Evolutionary conservation across 2,797 vertebrate species (phyloP).

Genomic region (Thalassophryne amazonica): DNA sequence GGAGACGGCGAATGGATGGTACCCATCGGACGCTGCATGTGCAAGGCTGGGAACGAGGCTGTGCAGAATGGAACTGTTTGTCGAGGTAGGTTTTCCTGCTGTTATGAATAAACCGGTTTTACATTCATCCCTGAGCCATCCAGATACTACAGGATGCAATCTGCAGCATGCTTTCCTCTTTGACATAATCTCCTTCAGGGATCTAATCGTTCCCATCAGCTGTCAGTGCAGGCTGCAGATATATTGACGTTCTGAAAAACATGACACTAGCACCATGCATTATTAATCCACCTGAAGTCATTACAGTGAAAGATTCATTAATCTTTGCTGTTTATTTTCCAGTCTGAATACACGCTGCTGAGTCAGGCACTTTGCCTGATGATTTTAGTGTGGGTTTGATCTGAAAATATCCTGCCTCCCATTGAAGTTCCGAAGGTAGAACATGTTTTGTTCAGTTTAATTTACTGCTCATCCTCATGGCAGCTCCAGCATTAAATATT

Average conservation of each 20-base stretch:
- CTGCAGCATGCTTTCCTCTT: background rate
- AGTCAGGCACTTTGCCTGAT: slow-evolving; percentile 13
- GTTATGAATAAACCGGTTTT: background rate
- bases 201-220: slow-evolving; percentile 7
- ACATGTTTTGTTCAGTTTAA: slow-evolving; percentile 4
- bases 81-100: slow-evolving; percentile 80
- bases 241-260: slow-evolving; percentile 4
- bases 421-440: slow-evolving; percentile 13
- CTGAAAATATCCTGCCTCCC: slow-evolving; percentile 1
- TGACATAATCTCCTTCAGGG: background rate
- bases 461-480: slow-evolving; percentile 8
- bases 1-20: slow-evolving; percentile 99
- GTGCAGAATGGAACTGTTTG: slow-evolving; percentile 93
- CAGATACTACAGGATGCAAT: background rate
- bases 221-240: slow-evolving; percentile 1
- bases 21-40: slow-evolving; percentile 96
- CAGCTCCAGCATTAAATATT: slow-evolving; percentile 1
- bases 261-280: slow-evolving; percentile 6
- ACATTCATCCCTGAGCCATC: slow-evolving; percentile 11
- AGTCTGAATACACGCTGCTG: background rate
- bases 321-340: background rate
- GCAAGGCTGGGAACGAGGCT: slow-evolving; percentile 91
- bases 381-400: slow-evolving; percentile 13
- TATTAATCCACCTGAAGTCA: slow-evolving; percentile 8
- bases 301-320: slow-evolving; percentile 1